Evolutionary conservation across 2,797 vertebrate species (phyloP).

Genomic region (Sebastes oblongus): DNA sequence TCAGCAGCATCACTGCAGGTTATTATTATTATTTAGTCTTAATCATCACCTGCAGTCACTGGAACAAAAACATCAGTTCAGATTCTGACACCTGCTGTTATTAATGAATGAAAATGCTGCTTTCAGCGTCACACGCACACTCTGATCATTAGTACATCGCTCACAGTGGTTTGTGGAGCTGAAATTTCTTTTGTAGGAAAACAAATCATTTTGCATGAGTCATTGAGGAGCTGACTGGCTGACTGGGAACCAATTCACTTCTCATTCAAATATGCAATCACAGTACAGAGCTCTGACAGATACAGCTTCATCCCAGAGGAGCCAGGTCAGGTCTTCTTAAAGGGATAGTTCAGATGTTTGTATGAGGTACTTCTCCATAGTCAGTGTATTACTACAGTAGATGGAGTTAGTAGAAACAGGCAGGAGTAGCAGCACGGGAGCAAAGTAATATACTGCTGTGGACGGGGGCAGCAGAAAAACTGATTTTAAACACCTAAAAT

Average conservation of each 20-base stretch:
- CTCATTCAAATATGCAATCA: not conserved
- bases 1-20: not conserved
- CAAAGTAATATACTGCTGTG: too few relatives aligned
- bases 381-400: too few relatives aligned
- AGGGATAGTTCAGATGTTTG: too few relatives aligned
- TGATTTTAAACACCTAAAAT: too few relatives aligned
- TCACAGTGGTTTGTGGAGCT: not conserved
- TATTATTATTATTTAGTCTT: not conserved
- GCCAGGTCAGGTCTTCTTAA: too few relatives aligned
- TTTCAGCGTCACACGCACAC: not conserved
- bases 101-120: slow-evolving; percentile 3
- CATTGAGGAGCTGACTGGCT: not conserved
- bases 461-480: too few relatives aligned
- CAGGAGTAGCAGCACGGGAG: too few relatives aligned
- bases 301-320: not conserved
- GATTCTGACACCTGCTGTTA: not conserved
- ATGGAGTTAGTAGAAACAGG: too few relatives aligned
- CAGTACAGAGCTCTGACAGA: not conserved
- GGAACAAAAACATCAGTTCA: not conserved
- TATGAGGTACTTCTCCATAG: too few relatives aligned
- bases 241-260: not conserved
- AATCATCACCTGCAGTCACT: slow-evolving; percentile 11
- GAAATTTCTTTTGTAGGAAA: not conserved
- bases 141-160: not conserved
- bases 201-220: not conserved